Base-by-base conservation (phyloP, 2,797 vertebrate species). In the Oceanodroma leucorhoa region DNA sequence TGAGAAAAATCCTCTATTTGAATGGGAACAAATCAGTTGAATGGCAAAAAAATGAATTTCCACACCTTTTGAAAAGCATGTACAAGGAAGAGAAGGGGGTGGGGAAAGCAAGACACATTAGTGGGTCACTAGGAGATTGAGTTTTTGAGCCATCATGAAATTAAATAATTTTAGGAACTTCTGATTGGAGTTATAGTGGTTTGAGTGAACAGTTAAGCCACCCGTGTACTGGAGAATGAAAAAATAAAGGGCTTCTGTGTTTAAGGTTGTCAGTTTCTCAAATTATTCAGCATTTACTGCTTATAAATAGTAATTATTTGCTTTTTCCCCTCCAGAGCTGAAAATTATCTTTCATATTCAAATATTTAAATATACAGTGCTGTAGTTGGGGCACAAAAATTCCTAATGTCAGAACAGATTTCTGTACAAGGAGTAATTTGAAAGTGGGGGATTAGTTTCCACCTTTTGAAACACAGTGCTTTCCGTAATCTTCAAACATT, bases 401-500 rank as follows among this genome's bases (percentile, higher is more conserved):
- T 97, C 88, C 90, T 97, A 98, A 97, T 97, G 95, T 98, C 96
- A 96, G 96, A 96, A 95, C 87, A 97, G 96, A 97, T 98, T 98
- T 98, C 98, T 98, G 96, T 97, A 97, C 91, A 94, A 96, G 96
- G 97, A 97, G 97, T 98, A 96, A 98, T 98, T 98, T 98, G 92
- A 98, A 98, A 98, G 98, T 98, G 97, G 92, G 90, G 97, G 98
- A 98, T 98, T 98, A 97, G 97, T 98, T 98, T 98, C 97, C 95
- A 97, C 98, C 98, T 98, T 98, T 98, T 98, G 97, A 99, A 98
- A 98, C 96, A 97, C 96, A 94, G 97, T 98, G 98, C 98, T 99
- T 99, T 98, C 98, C 54, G 97, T 99, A 99, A 99, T 99, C 98
- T 99, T 98, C 98, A 98, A 98, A 99, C 98, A 98, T 99, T 98